phyloP scores from a whole-genome alignment of 2,888 invertebrate genomes.

The Griposia aprilina region DNA sequence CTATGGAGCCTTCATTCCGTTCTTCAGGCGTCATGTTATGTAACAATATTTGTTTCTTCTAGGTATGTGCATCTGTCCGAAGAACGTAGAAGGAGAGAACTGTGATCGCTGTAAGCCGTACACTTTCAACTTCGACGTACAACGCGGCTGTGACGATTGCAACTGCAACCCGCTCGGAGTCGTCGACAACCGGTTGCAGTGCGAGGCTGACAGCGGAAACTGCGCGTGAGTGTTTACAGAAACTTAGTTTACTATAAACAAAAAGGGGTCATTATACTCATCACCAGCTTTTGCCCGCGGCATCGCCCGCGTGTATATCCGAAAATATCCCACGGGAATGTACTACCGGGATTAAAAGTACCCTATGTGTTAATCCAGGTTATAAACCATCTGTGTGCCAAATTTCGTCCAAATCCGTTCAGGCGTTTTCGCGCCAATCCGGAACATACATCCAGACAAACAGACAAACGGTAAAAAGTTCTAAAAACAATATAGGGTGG shows the following conservation, averaged over 20 bases:
- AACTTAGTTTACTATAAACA: not conserved
- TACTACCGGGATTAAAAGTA: not conserved
- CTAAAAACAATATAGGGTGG: not conserved
- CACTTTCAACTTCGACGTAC: slow-evolving; percentile 98
- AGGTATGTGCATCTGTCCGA: slow-evolving; percentile 97
- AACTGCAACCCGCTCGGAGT: slow-evolving; percentile 97
- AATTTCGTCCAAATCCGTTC: no score
- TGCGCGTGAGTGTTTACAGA: slow-evolving; percentile 91
- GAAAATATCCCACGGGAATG: not conserved
- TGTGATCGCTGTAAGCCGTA: slow-evolving; percentile 97
- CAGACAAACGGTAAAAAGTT: not conserved
- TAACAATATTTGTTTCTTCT: slow-evolving; percentile 21
- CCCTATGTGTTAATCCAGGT: not conserved
- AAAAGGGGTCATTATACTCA: not conserved
- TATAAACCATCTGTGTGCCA: not conserved
- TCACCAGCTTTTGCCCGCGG: not conserved
- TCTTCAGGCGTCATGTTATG: not conserved
- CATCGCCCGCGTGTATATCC: not conserved
- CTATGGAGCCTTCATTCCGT: not conserved
- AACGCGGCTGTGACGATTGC: slow-evolving; percentile 98
- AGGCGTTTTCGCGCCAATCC: not conserved
- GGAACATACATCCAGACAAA: not conserved
- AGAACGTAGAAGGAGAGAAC: slow-evolving; percentile 96
- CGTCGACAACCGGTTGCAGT: slow-evolving; percentile 93
- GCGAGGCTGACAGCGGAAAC: slow-evolving; percentile 96